These are phyloP conservation scores for zebrafish (Danio rerio) DNA, from an alignment of 2,113 vertebrate genomes.

Conservation along the genomic window DNA sequence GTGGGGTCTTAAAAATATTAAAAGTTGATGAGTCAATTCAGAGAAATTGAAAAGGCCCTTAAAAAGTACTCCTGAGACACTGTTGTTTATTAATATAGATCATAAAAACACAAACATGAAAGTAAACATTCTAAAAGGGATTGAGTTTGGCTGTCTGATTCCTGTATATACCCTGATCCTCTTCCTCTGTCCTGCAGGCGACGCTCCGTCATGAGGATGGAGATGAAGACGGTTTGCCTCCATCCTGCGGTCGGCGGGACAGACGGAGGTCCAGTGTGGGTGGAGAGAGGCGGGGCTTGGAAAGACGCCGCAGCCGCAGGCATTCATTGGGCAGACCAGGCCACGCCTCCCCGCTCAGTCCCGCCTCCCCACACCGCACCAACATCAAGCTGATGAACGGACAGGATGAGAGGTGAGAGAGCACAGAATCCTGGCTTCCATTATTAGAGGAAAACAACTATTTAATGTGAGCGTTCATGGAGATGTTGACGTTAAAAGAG, in stretches of 20 bases:
- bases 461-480: background rate
- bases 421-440: no score
- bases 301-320: constrained; percentile 90
- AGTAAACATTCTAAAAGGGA: no score
- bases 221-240: constrained; percentile 78
- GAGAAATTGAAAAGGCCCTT: no score
- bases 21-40: no score
- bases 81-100: no score
- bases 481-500: no score
- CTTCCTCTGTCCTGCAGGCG: constrained; percentile 68
- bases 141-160: no score
- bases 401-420: constrained; percentile 85
- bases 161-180: background rate
- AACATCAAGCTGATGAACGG: constrained; percentile 73
- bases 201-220: constrained; percentile 87
- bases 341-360: constrained; percentile 79
- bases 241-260: constrained; percentile 78
- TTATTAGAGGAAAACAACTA: no score
- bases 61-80: no score
- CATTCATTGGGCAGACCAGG: constrained; percentile 82
- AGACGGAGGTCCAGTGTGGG: constrained; percentile 81
- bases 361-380: constrained; percentile 64
- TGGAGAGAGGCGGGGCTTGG: constrained; percentile 74
- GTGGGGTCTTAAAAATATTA: no score
- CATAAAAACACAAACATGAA: no score